Percentiles rank a stretch among this genome's conserved stretches.
phyloP scores from a whole-genome alignment of 2,113 vertebrate genomes.

The Cephalopholis sonnerati region DNA sequence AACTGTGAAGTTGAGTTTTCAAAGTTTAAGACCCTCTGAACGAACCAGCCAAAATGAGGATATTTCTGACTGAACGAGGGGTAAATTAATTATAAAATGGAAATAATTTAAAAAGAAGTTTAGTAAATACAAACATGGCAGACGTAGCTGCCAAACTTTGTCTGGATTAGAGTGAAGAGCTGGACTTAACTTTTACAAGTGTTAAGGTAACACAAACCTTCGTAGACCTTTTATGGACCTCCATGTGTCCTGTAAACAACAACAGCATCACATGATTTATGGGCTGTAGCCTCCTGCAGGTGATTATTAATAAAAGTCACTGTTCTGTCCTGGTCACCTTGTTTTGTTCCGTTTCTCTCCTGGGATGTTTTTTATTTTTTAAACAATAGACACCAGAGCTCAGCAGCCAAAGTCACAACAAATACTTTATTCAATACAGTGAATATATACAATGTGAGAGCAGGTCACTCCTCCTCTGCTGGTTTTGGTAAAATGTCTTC shows the following conservation, averaged over 20 bases:
- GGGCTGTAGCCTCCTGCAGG: background rate
- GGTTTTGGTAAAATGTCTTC: constrained; percentile 81
- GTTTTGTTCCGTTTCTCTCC: background rate
- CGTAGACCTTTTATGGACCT: background rate
- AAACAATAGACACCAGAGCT: background rate
- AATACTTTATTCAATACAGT: constrained; percentile 53
- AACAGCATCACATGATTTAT: background rate
- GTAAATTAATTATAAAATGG: background rate
- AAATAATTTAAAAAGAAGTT: background rate
- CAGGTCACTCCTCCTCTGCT: constrained; percentile 7
- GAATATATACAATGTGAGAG: constrained; percentile 8
- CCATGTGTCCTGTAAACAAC: background rate
- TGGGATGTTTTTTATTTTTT: background rate
- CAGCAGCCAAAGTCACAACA: constrained; percentile 8
- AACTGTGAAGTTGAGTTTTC: too few species aligned
- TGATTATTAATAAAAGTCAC: background rate
- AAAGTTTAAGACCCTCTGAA: too few species aligned
- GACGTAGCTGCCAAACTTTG: background rate
- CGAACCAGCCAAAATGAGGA: background rate
- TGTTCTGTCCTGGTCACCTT: background rate
- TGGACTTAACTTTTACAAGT: background rate
- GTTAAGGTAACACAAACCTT: background rate
- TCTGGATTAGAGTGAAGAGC: background rate
- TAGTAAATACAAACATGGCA: background rate
- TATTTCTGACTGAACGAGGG: background rate